Evolutionary conservation across 2,113 vertebrate genomes (phyloP), one percentile per base, ranked within the genome.

Genomic region (Numenius arquata): DNA sequence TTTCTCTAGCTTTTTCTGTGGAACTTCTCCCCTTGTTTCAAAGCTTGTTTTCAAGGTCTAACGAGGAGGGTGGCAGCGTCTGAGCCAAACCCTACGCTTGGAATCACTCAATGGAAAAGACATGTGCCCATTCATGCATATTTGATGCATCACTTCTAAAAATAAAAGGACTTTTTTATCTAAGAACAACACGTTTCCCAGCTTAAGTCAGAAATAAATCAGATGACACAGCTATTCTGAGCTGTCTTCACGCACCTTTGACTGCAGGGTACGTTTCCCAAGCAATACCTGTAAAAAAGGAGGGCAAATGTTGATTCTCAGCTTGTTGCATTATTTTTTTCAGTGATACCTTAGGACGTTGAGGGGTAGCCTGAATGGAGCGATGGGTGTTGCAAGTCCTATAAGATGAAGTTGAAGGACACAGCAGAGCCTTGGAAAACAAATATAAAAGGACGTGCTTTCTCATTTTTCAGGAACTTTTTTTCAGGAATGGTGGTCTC

Each of bases 61-160:
- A 75, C 3, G 32, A 79, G 84, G 68, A 85, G 53, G 84, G 75
- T 87, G 74, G 75, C 48, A 45, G 73, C 27, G 17, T 36, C 79
- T 55, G 70, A 95, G 80, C 80, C 85, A 95, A 94, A 72, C 15
- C 34, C 67, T 87, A 3, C 12, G 4, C 74, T 50, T 65, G 41
- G 85, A 83, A 66, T 90, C 75, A 63, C 71, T 94, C 78, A 67
- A 29, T 85, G 85, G 83, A 83, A 96, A 90, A 88, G 91, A 58
- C n/a, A 48, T 79, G 47, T 78, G 83, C 68, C 85, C 59, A 47
- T 90, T 94, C 94, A 90, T 92, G 81, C 86, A 92, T 96, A 91
- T 94, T 89, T 89, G 90, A 93, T 87, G 27, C 9, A 50, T 67
- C 34, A 16, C 71, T 96, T 80, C 92, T 95, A 91, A 97, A 96